phyloP scores from a whole-genome alignment of 35 echinoderm and acorn worm genomes.

The Diadema setosum region DNA sequence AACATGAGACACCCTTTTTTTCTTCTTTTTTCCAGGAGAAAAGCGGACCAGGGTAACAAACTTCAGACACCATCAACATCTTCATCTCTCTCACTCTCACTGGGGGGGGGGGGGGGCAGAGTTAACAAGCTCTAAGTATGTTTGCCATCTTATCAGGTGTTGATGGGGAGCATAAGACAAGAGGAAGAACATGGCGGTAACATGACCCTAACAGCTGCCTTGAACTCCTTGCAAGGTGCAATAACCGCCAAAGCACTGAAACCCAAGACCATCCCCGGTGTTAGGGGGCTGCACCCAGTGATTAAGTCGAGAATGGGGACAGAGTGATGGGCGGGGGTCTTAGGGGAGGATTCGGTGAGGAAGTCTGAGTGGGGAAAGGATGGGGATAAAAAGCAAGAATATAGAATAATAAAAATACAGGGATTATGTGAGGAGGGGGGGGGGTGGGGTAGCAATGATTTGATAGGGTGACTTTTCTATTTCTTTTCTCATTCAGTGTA shows the following conservation, averaged over 20 bases:
- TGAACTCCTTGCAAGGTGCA: background rate
- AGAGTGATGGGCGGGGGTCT: background rate
- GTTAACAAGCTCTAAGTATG: slow-evolving; percentile 1
- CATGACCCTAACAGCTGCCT: background rate
- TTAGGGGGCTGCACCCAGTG: background rate
- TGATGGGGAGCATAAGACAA: background rate
- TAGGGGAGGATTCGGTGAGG: background rate
- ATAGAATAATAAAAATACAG: too few species aligned
- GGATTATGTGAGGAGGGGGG: too few species aligned
- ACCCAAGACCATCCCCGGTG: background rate
- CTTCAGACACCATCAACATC: background rate
- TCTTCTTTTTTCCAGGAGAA: too few species aligned
- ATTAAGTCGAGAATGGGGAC: background rate
- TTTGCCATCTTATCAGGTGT: background rate
- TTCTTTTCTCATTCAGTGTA: too few species aligned
- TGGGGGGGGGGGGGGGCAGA: too few species aligned
- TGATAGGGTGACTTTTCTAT: too few species aligned
- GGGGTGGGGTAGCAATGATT: too few species aligned
- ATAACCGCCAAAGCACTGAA: background rate
- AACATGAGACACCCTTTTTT: background rate
- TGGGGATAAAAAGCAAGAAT: background rate
- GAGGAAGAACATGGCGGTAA: background rate
- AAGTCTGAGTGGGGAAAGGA: background rate
- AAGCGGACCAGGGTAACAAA: background rate
- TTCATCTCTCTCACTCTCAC: background rate